Conservation (phyloP, 2,888 invertebrate species). For the Alloplasta piceator region DNA sequence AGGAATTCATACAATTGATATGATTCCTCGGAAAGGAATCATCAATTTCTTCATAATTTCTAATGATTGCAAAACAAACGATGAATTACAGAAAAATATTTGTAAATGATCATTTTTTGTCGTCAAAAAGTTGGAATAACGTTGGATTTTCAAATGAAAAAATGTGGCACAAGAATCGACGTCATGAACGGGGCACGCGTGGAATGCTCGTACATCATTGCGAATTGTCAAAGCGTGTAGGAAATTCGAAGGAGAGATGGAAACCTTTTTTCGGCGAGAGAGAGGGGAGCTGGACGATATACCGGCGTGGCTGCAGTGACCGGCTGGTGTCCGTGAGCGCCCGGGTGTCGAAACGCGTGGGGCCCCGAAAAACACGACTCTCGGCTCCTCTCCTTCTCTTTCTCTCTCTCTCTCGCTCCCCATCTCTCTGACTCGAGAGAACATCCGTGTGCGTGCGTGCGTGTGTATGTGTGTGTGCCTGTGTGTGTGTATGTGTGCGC, state of each 20-base stretch:
- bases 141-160: too few relatives aligned
- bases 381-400: constrained; percentile 37
- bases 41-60: too few relatives aligned
- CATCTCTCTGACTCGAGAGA: constrained; percentile 36
- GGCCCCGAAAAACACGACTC: constrained; percentile 55
- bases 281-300: constrained; percentile 66
- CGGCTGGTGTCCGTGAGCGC: constrained; percentile 77
- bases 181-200: too few relatives aligned
- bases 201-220: neutral
- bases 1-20: too few relatives aligned
- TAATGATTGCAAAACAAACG: too few relatives aligned
- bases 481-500: constrained; percentile 25
- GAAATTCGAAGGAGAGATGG: constrained; percentile 29
- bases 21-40: too few relatives aligned
- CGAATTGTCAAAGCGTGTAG: constrained; percentile 54
- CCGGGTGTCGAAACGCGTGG: constrained; percentile 70
- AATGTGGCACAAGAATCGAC: too few relatives aligned
- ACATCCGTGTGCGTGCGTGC: constrained; percentile 15
- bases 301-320: constrained; percentile 77
- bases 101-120: too few relatives aligned
- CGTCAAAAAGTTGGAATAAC: too few relatives aligned
- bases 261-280: constrained; percentile 17
- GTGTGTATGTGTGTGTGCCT: constrained; percentile 18
- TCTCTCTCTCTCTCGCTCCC: constrained; percentile 39
- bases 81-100: too few relatives aligned